Evolutionary conservation across 2,113 vertebrate genomes (phyloP).

Genomic region (Sylvia atricapilla): DNA sequence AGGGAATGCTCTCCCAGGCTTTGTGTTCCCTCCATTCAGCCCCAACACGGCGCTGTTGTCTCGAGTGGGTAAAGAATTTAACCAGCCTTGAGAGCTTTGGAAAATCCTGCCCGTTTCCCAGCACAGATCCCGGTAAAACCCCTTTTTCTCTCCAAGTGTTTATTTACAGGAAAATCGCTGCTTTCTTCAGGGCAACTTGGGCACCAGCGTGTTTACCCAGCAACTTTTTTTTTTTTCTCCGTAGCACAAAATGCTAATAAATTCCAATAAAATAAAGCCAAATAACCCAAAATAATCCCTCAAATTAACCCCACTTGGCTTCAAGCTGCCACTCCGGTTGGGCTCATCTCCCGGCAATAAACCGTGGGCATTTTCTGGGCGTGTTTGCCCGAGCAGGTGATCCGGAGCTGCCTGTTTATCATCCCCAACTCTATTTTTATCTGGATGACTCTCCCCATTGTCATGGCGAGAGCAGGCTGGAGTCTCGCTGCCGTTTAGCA

Average conservation of each 20-base stretch:
- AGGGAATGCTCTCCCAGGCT: background rate
- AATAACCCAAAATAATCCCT: background rate
- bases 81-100: background rate
- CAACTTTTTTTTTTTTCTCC: background rate
- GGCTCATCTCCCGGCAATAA: background rate
- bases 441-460: conserved; percentile 43
- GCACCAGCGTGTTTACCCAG: background rate
- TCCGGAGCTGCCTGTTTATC: conserved; percentile 26
- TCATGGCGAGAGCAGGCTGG: conserved; percentile 38
- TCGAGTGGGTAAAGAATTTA: background rate
- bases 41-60: background rate
- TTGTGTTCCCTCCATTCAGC: background rate
- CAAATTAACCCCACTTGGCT: background rate
- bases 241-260: background rate
- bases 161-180: background rate
- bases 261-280: background rate
- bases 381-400: background rate
- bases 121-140: background rate
- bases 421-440: conserved; percentile 39
- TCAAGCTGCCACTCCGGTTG: background rate
- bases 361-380: background rate
- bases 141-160: background rate
- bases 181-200: background rate
- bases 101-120: background rate
- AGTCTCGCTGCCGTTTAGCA: conserved; percentile 11